A percentile compares a stretch with the other conserved stretches of the same genome.
Evolutionary conservation across 2,113 vertebrate species (phyloP).

Genomic region (Illadopsis cleaveri): DNA sequence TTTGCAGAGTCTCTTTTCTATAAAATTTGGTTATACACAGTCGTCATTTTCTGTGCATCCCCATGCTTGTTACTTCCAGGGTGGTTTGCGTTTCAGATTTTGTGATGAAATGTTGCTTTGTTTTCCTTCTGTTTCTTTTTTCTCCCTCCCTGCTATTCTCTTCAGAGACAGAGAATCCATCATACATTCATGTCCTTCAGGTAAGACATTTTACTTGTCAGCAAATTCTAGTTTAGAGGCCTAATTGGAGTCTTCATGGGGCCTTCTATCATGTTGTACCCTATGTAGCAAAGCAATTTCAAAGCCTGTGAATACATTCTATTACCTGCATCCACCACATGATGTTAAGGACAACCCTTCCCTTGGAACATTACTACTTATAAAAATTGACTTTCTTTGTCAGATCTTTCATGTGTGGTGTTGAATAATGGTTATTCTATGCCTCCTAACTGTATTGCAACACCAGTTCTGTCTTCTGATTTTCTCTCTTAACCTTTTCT

Average conservation of each 20-base stretch:
- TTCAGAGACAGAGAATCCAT: neutral
- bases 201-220: neutral
- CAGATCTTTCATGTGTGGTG: neutral
- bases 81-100: neutral
- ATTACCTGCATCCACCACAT: neutral
- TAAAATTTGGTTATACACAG: neutral
- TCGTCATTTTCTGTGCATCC: neutral
- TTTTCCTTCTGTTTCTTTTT: neutral
- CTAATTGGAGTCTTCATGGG: neutral
- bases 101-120: neutral
- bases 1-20: neutral
- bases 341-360: neutral
- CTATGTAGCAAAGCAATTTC: neutral
- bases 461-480: conserved; percentile 14
- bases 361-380: neutral
- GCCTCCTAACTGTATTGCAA: neutral
- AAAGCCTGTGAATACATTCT: neutral
- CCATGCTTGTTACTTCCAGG: neutral
- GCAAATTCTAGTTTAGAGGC: neutral
- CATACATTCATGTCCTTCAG: neutral
- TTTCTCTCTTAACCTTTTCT: conserved; percentile 44
- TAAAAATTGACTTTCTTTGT: neutral
- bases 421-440: neutral
- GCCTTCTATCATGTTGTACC: neutral
- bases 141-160: neutral